Percentiles rank a stretch among this genome's conserved stretches.
phyloP scores from a whole-genome alignment of 1,140 invertebrate genomes.

The Eriosoma lanigerum region DNA sequence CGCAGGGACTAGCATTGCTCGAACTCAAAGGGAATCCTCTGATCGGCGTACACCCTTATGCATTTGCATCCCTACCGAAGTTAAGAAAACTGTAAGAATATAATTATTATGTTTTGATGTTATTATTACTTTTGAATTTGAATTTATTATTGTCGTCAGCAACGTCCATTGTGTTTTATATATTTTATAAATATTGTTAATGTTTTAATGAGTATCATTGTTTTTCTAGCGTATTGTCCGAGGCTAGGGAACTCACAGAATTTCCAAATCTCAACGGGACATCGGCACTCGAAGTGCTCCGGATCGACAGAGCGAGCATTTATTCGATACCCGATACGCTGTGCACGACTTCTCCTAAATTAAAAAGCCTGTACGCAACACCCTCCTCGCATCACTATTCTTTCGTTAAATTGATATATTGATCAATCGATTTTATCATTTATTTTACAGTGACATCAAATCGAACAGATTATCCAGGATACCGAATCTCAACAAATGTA shows the following conservation, averaged over 20 bases:
- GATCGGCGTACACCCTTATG: conserved; percentile 65
- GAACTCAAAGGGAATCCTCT: conserved; percentile 74
- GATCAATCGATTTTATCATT: background rate
- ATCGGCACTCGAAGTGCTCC: conserved; percentile 73
- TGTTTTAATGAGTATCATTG: background rate
- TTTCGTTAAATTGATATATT: too few relatives aligned
- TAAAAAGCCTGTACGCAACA: conserved; percentile 81
- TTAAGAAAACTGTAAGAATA: conserved; percentile 71
- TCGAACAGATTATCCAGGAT: conserved; percentile 73
- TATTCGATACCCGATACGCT: conserved; percentile 70
- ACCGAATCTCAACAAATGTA: conserved; percentile 73
- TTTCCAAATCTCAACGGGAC: conserved; percentile 84
- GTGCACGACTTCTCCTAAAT: conserved; percentile 74
- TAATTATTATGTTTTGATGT: background rate
- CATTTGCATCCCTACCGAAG: conserved; percentile 68
- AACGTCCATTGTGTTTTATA: too few relatives aligned
- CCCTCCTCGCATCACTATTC: too few relatives aligned
- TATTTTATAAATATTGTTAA: too few relatives aligned
- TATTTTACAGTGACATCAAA: conserved; percentile 75
- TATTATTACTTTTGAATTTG: too few relatives aligned
- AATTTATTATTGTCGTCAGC: too few relatives aligned
- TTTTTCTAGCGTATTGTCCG: conserved; percentile 76
- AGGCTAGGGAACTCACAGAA: conserved; percentile 72
- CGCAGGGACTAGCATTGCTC: conserved; percentile 64
- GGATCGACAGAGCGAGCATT: conserved; percentile 79